These are phyloP conservation scores for Cygnus buccinator DNA, from an alignment of 2,113 vertebrate species.

Conservation along the genomic window DNA sequence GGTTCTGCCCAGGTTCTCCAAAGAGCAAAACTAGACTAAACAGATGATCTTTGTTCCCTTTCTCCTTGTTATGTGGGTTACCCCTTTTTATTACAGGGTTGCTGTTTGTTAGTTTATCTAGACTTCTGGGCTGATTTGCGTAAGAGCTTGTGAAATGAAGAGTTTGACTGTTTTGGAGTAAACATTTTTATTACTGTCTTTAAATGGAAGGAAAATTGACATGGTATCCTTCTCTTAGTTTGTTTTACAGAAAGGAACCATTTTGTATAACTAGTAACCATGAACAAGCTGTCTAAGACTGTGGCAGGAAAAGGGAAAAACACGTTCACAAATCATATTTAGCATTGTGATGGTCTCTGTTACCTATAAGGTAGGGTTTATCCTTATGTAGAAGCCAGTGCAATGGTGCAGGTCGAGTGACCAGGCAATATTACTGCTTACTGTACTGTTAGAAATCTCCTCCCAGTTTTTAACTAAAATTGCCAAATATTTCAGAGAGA, in stretches of 20 bases:
- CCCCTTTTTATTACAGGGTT: neutral
- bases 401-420: neutral
- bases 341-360: neutral
- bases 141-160: neutral
- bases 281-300: neutral
- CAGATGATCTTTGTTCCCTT: neutral
- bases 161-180: neutral
- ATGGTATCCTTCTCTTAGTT: neutral
- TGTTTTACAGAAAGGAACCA: neutral
- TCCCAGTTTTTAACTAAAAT: neutral
- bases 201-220: neutral
- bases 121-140: rapidly evolving
- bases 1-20: neutral
- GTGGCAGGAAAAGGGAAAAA: neutral
- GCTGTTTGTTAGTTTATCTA: neutral
- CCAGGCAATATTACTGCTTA: neutral
- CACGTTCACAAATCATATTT: neutral
- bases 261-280: neutral
- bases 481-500: neutral
- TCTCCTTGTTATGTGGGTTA: neutral
- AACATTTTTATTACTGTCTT: neutral
- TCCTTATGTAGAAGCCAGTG: neutral
- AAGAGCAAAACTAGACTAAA: neutral
- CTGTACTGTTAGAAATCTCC: neutral
- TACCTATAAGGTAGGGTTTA: neutral